Percentiles rank a stretch among this genome's conserved stretches.
Conservation (phyloP, 2,888 invertebrate species). For the Drosophila nr. perissopoda region DNA sequence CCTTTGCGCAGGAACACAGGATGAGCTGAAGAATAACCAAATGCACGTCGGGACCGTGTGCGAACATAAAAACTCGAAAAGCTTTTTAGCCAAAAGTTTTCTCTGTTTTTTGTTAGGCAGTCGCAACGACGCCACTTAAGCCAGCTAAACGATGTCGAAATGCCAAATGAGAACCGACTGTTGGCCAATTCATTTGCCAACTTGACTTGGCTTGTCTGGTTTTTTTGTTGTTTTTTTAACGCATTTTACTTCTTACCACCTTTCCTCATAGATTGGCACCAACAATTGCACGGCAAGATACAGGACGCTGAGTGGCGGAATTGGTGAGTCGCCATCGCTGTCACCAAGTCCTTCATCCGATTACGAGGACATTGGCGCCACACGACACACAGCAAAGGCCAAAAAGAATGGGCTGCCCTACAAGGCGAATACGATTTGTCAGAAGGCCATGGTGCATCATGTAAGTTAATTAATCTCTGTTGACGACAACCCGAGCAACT, state of each 20-base stretch:
- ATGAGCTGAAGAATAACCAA: slow-evolving; percentile 50
- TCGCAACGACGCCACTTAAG: slow-evolving; percentile 65
- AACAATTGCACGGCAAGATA: slow-evolving; percentile 85
- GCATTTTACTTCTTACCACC: slow-evolving; percentile 25
- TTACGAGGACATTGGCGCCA: slow-evolving; percentile 89
- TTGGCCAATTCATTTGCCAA: slow-evolving; percentile 73
- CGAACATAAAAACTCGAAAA: slow-evolving; percentile 66
- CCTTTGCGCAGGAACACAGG: slow-evolving; percentile 27
- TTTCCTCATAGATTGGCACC: slow-evolving; percentile 83
- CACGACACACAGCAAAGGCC: slow-evolving; percentile 82
- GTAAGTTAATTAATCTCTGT: slow-evolving; percentile 86
- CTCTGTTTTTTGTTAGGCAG: slow-evolving; percentile 1
- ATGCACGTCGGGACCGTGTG: slow-evolving; percentile 46
- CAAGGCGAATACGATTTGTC: slow-evolving; percentile 86
- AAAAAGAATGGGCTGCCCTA: slow-evolving; percentile 84
- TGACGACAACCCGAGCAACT: slow-evolving; percentile 5
- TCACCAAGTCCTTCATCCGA: slow-evolving; percentile 90
- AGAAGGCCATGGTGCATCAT: slow-evolving; percentile 88
- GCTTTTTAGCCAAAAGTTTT: slow-evolving; percentile 76
- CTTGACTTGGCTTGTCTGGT: slow-evolving; percentile 55
- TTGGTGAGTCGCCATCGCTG: slow-evolving; percentile 86
- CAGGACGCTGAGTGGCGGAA: slow-evolving; percentile 86
- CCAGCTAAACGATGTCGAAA: slow-evolving; percentile 70
- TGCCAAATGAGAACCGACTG: slow-evolving; percentile 19
- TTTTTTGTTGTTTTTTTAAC: slow-evolving; percentile 30